Evolutionary conservation across 2,113 vertebrate genomes (phyloP).

Genomic region (Donacobius atricapilla): DNA sequence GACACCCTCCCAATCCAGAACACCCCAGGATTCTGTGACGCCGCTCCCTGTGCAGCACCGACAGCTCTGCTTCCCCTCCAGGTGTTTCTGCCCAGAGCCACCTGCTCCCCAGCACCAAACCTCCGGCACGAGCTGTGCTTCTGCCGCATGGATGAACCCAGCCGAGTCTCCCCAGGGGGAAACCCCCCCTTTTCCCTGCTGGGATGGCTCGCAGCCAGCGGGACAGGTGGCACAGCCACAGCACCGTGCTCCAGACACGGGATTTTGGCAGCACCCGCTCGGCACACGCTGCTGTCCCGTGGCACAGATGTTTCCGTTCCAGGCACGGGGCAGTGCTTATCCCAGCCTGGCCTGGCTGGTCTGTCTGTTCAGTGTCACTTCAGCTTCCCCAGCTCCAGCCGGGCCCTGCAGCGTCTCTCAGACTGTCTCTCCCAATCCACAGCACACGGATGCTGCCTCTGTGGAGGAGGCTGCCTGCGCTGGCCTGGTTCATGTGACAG

Average conservation of each 20-base stretch:
- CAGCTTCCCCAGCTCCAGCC: neutral
- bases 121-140: neutral
- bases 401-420: neutral
- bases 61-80: neutral
- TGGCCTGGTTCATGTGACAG: neutral
- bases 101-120: neutral
- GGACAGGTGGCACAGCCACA: neutral
- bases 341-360: neutral
- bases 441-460: neutral
- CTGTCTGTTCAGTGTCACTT: neutral
- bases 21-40: neutral
- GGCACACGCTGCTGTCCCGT: neutral
- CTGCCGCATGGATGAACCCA: neutral
- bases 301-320: neutral
- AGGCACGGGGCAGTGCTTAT: neutral
- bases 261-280: neutral
- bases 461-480: rapidly evolving
- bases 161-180: neutral
- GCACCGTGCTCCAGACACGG: rapidly evolving
- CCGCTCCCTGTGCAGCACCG: neutral
- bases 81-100: neutral
- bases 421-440: neutral
- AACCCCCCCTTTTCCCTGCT: neutral
- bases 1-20: neutral
- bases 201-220: rapidly evolving